Evolutionary conservation across 2,888 invertebrate species (phyloP).

Genomic region (Tenthredo scrophulariae): DNA sequence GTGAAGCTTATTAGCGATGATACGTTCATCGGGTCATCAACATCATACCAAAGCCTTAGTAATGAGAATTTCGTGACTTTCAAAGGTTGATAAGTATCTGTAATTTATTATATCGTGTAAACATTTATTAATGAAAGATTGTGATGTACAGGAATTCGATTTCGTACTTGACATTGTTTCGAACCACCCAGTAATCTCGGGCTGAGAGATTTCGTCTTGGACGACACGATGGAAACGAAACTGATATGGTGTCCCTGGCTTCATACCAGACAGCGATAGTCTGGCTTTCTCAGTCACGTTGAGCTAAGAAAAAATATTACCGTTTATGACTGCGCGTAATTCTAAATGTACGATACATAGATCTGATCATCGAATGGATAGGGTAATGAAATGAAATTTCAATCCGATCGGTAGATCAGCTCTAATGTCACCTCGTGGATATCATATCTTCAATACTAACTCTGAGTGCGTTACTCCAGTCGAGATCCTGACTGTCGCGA

Average conservation of each 20-base stretch:
- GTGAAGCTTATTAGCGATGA: slow-evolving; percentile 77
- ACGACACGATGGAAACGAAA: slow-evolving; percentile 69
- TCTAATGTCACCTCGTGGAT: not conserved
- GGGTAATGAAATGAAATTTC: not conserved
- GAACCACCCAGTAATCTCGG: slow-evolving; percentile 68
- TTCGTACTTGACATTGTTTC: slow-evolving; percentile 64
- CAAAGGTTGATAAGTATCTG: slow-evolving; percentile 75
- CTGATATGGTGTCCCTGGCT: slow-evolving; percentile 66
- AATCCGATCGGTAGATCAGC: not conserved
- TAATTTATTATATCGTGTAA: slow-evolving; percentile 58
- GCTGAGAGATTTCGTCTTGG: slow-evolving; percentile 59
- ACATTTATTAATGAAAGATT: not conserved
- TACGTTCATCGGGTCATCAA: slow-evolving; percentile 64
- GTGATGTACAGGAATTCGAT: not conserved
- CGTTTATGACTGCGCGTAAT: not conserved
- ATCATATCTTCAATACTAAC: slow-evolving; percentile 58
- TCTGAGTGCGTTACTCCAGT: slow-evolving; percentile 57
- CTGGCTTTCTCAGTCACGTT: slow-evolving; percentile 60
- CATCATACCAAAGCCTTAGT: slow-evolving; percentile 65
- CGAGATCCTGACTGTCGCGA: slow-evolving; percentile 7
- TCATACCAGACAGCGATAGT: slow-evolving; percentile 66
- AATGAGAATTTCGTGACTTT: slow-evolving; percentile 75
- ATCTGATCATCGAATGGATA: not conserved
- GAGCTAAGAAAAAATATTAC: slow-evolving; percentile 63
- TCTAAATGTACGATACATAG: too few species aligned